Evolutionary conservation across 2,888 invertebrate genomes (phyloP).

Genomic region (Aspidiotus rigidus): DNA sequence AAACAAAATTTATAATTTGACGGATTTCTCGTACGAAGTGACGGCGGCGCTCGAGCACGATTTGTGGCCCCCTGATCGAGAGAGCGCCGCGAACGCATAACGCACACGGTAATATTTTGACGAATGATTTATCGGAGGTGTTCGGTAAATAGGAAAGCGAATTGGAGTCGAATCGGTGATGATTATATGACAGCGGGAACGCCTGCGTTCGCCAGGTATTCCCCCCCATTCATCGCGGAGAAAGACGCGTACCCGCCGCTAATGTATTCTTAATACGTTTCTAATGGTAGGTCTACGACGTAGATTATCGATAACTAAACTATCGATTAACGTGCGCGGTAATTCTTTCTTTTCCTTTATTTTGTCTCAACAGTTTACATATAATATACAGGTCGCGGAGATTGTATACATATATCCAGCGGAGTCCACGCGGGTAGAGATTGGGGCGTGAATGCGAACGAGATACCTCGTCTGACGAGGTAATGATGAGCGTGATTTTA

Average conservation of each 20-base stretch:
- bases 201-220: too few species aligned
- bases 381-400: not conserved
- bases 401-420: too few species aligned
- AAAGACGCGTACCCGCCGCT: constrained; percentile 3
- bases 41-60: constrained; percentile 2
- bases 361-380: not conserved
- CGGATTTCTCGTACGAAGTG: not conserved
- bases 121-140: constrained; percentile 27
- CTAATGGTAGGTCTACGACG: constrained; percentile 27
- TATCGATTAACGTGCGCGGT: constrained; percentile 27
- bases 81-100: constrained; percentile 13
- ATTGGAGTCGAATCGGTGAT: constrained; percentile 21
- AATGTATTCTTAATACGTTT: constrained; percentile 33
- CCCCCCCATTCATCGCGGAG: too few species aligned
- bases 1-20: not conserved
- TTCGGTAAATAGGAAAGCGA: constrained; percentile 19
- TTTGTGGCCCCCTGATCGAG: constrained; percentile 9
- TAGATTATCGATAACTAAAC: constrained; percentile 31
- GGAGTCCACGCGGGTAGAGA: too few species aligned
- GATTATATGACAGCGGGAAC: constrained; percentile 30
- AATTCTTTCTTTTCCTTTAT: constrained; percentile 12
- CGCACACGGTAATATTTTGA: constrained; percentile 27
- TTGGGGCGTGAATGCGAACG: too few species aligned
- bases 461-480: too few species aligned
- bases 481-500: too few species aligned